A percentile compares a stretch with the other conserved stretches of the same genome.
Evolutionary conservation across 53 echinoderm and acorn worm species (phyloP).

Genomic region (Henricia sp.): DNA sequence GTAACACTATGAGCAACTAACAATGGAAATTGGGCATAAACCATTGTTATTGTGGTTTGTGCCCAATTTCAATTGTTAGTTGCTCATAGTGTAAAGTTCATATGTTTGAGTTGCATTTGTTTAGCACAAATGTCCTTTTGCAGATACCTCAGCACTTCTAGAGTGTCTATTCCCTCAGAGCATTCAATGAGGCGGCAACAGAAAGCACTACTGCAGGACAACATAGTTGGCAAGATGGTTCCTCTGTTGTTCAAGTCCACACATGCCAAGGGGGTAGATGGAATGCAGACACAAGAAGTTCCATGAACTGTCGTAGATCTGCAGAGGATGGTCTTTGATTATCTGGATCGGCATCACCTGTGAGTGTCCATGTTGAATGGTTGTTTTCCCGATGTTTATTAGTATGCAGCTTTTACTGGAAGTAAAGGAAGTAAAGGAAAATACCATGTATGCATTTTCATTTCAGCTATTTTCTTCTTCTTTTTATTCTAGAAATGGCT

Average conservation of each 20-base stretch:
- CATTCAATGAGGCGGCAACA: conserved; percentile 8
- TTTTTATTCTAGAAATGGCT: not conserved
- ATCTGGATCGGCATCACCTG: conserved; percentile 14
- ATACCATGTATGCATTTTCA: too few species aligned
- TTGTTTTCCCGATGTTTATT: not conserved
- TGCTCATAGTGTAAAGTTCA: too few species aligned
- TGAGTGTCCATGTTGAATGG: not conserved
- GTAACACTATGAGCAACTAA: too few species aligned
- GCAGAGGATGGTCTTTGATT: conserved; percentile 19
- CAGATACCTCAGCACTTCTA: conserved; percentile 15
- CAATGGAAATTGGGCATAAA: too few species aligned
- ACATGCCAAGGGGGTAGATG: conserved; percentile 9
- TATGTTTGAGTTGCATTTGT: too few species aligned
- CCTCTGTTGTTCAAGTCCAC: not conserved
- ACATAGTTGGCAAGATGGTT: conserved; percentile 5
- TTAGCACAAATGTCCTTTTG: not conserved
- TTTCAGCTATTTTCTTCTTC: not conserved
- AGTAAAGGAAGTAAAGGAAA: too few species aligned
- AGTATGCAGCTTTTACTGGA: too few species aligned
- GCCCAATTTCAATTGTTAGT: too few species aligned
- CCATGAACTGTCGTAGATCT: conserved; percentile 1
- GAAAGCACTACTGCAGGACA: conserved; percentile 4
- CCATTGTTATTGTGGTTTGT: too few species aligned
- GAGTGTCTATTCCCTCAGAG: not conserved
- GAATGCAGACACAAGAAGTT: not conserved